A percentile compares a stretch with the other conserved stretches of the same genome.
phyloP scores from a whole-genome alignment of 2,797 vertebrate species.

The Halcyon smyrnensis region DNA sequence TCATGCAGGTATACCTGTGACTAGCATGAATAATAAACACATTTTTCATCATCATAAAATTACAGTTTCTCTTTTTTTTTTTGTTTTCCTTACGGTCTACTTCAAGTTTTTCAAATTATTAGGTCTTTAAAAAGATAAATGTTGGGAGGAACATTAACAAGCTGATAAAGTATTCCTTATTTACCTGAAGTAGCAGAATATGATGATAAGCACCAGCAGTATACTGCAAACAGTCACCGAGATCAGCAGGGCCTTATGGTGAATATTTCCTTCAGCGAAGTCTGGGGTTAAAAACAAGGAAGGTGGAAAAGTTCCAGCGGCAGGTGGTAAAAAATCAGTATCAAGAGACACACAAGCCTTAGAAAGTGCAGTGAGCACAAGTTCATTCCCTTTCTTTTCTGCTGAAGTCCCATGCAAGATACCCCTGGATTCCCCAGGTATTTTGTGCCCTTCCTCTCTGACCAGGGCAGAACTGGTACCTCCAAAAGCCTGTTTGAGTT shows the following conservation, averaged over 20 bases:
- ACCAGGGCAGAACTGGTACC: background rate
- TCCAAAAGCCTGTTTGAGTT: background rate
- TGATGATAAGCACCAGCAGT: constrained; percentile 84
- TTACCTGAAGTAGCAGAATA: constrained; percentile 94
- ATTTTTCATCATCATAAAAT: background rate
- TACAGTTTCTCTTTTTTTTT: background rate
- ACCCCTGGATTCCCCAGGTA: background rate
- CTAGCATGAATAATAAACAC: background rate
- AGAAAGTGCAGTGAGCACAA: background rate
- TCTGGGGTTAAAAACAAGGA: constrained; percentile 77
- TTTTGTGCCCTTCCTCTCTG: background rate
- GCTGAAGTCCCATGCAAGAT: background rate
- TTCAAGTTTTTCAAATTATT: background rate
- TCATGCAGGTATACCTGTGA: background rate
- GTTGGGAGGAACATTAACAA: background rate
- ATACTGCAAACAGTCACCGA: constrained; percentile 87
- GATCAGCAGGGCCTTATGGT: constrained; percentile 89
- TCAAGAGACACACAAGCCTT: background rate
- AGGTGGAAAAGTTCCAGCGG: background rate
- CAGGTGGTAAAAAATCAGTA: background rate
- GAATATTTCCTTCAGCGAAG: constrained; percentile 86
- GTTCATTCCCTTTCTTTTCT: background rate
- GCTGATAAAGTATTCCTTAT: background rate
- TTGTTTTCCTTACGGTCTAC: background rate
- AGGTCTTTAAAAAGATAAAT: background rate